Evolutionary conservation across 2,113 vertebrate species (phyloP).

Genomic region (Hypocryptadius cinnamomeus): DNA sequence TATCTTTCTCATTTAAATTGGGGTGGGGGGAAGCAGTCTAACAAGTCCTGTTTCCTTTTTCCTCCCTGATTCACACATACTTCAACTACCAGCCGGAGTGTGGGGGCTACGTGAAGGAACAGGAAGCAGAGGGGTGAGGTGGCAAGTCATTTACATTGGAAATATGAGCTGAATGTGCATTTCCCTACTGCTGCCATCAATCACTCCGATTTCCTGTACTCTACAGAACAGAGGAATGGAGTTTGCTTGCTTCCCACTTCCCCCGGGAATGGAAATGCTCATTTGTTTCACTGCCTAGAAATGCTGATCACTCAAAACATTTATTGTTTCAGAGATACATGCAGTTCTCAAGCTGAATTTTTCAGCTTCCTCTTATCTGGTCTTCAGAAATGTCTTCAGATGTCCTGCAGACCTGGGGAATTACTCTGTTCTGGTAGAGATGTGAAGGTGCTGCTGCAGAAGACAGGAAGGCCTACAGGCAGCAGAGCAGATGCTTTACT

Average conservation of each 20-base stretch:
- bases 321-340: not conserved
- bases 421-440: not conserved
- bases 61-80: not conserved
- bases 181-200: slow-evolving; percentile 34
- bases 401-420: not conserved
- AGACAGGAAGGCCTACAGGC: not conserved
- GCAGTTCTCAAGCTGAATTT: not conserved
- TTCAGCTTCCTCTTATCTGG: not conserved
- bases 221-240: not conserved
- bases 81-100: not conserved
- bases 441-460: not conserved
- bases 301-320: slow-evolving; percentile 39
- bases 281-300: slow-evolving; percentile 29
- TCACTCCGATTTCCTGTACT: slow-evolving; percentile 13
- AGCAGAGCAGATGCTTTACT: not conserved
- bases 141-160: slow-evolving; percentile 39
- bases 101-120: not conserved
- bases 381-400: not conserved
- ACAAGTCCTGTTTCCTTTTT: not conserved
- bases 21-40: not conserved
- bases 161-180: slow-evolving; percentile 42
- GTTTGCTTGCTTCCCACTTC: slow-evolving; percentile 21
- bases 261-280: not conserved
- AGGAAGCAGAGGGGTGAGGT: slow-evolving; percentile 39
- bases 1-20: not conserved